Conservation (phyloP, 2,888 invertebrate genomes). For the Zygothrica quintamaculata region DNA sequence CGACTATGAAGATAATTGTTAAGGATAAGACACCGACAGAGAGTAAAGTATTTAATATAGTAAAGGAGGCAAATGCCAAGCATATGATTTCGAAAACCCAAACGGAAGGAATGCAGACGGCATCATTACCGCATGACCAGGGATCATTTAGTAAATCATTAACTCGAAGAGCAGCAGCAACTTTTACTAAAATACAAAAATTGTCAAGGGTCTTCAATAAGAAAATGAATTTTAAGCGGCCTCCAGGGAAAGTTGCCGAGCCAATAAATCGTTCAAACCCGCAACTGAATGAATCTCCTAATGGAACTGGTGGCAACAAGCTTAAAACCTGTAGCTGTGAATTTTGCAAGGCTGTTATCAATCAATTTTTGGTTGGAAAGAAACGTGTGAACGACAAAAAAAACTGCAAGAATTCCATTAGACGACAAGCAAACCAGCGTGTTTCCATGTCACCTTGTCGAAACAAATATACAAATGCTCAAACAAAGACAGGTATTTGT, state of each 20-base stretch:
- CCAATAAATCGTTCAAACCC: too few relatives aligned
- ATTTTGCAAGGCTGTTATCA: slow-evolving; percentile 37
- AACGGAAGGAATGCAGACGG: not conserved
- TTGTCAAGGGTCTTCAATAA: slow-evolving; percentile 47
- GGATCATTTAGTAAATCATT: slow-evolving; percentile 33
- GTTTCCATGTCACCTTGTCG: slow-evolving; percentile 1
- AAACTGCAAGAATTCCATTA: slow-evolving; percentile 4
- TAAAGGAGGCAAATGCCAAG: not conserved
- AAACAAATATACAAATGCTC: not conserved
- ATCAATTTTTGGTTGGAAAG: slow-evolving; percentile 27
- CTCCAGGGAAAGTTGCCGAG: not conserved
- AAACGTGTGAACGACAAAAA: slow-evolving; percentile 23
- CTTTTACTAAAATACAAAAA: slow-evolving; percentile 43
- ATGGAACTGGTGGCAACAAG: not conserved
- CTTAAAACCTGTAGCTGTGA: slow-evolving; percentile 34
- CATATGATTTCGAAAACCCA: not conserved
- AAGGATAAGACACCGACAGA: slow-evolving; percentile 31
- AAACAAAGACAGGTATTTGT: slow-evolving; percentile 1
- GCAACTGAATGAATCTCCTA: not conserved
- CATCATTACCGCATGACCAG: not conserved
- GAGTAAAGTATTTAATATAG: slow-evolving; percentile 1
- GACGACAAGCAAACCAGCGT: not conserved
- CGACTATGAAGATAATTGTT: not conserved
- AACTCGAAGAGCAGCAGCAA: slow-evolving; percentile 42
- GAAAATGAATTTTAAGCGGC: slow-evolving; percentile 27